Evolutionary conservation across 1,140 invertebrate species (phyloP).

Genomic region (Drosophila ficusphila): DNA sequence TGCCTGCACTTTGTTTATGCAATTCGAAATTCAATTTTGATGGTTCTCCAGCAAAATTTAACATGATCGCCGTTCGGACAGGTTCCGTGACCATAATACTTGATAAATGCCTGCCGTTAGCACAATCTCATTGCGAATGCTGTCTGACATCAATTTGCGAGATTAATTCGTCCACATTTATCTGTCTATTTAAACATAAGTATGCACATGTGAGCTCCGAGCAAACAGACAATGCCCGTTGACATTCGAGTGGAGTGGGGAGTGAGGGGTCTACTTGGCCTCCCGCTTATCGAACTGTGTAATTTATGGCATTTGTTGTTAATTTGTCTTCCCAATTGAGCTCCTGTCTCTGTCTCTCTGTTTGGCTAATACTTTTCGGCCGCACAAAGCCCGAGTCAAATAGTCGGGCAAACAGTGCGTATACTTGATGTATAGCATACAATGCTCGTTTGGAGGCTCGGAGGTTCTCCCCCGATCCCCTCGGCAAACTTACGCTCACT

Average conservation of each 20-base stretch:
- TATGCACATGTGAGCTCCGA: constrained; percentile 12
- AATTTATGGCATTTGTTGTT: constrained; percentile 79
- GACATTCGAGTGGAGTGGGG: constrained; percentile 40
- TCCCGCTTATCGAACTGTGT: constrained; percentile 60
- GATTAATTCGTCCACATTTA: constrained; percentile 45
- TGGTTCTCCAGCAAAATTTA: constrained; percentile 51
- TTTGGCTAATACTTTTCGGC: constrained; percentile 23
- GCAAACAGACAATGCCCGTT: constrained; percentile 54
- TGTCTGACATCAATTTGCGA: constrained; percentile 48
- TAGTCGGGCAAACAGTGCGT: constrained; percentile 60
- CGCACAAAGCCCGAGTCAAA: constrained; percentile 41
- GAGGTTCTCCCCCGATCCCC: constrained; percentile 6
- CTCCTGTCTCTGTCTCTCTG: constrained; percentile 15
- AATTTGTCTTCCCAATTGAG: constrained; percentile 67
- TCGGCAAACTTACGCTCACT: constrained; percentile 38
- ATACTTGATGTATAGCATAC: constrained; percentile 67
- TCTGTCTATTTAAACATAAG: constrained; percentile 26
- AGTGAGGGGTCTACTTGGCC: constrained; percentile 6
- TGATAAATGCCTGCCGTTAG: constrained; percentile 55
- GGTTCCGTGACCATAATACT: constrained; percentile 21
- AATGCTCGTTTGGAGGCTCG: constrained; percentile 61
- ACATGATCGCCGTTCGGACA: constrained; percentile 18
- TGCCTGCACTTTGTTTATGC: constrained; percentile 30
- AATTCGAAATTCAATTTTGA: constrained; percentile 64
- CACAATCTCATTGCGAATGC: constrained; percentile 56